phyloP scores from a whole-genome alignment of 2,888 invertebrate genomes.

The Dynastes hyllus region DNA sequence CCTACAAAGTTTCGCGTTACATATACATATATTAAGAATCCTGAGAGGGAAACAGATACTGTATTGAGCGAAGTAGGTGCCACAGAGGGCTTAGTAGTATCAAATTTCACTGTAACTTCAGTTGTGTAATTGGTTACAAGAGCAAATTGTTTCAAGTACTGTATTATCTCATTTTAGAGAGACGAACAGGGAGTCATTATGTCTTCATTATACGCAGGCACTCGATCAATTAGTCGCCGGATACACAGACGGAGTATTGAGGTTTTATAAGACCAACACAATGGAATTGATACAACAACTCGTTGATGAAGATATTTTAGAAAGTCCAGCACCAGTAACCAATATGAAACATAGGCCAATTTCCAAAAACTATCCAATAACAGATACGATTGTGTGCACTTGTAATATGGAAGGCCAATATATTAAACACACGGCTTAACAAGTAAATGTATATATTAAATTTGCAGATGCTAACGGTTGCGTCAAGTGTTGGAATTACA shows the following conservation, averaged over 20 bases:
- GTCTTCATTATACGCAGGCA: constrained; percentile 78
- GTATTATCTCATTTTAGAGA: constrained; percentile 67
- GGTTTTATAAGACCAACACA: constrained; percentile 73
- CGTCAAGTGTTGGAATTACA: constrained; percentile 82
- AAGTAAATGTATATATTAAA: too few relatives aligned
- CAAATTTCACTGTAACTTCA: constrained; percentile 60
- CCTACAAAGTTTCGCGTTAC: constrained; percentile 53
- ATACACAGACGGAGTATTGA: constrained; percentile 76
- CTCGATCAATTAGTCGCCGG: constrained; percentile 76
- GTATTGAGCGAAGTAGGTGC: constrained; percentile 52
- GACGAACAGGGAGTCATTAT: constrained; percentile 74
- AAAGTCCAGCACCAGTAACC: constrained; percentile 75
- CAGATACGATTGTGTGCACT: constrained; percentile 74
- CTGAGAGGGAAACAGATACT: constrained; percentile 46
- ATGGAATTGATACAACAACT: constrained; percentile 72
- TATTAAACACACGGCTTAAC: too few relatives aligned
- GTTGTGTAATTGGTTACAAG: constrained; percentile 59
- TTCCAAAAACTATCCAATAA: constrained; percentile 76
- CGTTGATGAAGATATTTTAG: constrained; percentile 74
- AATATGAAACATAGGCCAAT: constrained; percentile 77
- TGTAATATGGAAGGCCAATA: constrained; percentile 70
- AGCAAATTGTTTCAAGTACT: background rate
- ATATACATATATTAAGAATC: constrained; percentile 52
- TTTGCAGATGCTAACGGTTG: constrained; percentile 78
- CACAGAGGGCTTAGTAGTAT: constrained; percentile 61